These are phyloP conservation scores for Muntiacus muntjak DNA, from an alignment of 2,113 vertebrate species.

Conservation along the genomic window DNA sequence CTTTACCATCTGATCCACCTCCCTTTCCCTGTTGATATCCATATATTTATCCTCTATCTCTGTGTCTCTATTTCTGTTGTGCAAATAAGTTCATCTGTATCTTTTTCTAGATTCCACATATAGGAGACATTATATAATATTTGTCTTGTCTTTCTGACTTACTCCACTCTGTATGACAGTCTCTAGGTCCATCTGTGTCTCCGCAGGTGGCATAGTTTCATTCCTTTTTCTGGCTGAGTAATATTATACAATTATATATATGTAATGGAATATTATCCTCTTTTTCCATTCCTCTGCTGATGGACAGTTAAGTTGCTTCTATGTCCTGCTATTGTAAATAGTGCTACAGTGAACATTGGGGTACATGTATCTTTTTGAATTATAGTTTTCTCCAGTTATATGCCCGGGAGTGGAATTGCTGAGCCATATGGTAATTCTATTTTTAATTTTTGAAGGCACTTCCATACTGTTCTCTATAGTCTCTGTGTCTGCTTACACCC, in stretches of 20 bases:
- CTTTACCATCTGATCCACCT: not conserved
- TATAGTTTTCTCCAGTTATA: not conserved
- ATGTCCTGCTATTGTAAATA: not conserved
- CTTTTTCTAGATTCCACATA: not conserved
- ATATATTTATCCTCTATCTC: not conserved
- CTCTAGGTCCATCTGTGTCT: not conserved
- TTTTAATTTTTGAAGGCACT: not conserved
- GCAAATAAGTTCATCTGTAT: not conserved
- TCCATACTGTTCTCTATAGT: not conserved
- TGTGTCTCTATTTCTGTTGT: not conserved
- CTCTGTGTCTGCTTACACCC: not conserved
- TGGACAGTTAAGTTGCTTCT: not conserved
- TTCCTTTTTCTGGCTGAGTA: not conserved
- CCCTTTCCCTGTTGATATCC: not conserved
- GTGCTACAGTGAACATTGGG: not conserved
- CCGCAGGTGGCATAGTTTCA: not conserved
- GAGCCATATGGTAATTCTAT: not conserved
- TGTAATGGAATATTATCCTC: not conserved
- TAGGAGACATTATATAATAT: not conserved
- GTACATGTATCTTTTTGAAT: not conserved
- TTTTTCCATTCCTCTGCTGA: not conserved
- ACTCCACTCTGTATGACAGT: not conserved
- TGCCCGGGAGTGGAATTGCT: not conserved
- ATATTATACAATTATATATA: not conserved
- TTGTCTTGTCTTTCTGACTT: not conserved